A percentile compares a stretch with the other conserved stretches of the same genome.
These are phyloP conservation scores for Leiothrix lutea DNA, from an alignment of 2,113 vertebrate genomes.

Conservation along the genomic window DNA sequence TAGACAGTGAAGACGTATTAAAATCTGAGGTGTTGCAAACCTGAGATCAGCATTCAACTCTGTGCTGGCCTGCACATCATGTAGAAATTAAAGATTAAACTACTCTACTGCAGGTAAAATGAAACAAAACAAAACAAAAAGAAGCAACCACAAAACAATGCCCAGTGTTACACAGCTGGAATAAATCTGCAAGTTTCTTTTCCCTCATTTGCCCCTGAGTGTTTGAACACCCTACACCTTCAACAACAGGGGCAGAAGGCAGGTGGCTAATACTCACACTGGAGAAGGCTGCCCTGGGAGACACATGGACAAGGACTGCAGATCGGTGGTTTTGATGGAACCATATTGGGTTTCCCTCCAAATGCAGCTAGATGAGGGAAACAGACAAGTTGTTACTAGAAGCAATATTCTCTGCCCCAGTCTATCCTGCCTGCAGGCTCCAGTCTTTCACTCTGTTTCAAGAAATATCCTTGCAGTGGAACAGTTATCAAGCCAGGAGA, in stretches of 20 bases:
- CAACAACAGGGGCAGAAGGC: background rate
- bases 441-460: background rate
- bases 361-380: slow-evolving; percentile 74
- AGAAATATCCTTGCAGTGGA: background rate
- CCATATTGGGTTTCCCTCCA: slow-evolving; percentile 92
- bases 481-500: background rate
- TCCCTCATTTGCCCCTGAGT: background rate
- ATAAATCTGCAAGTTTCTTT: background rate
- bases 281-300: slow-evolving; percentile 76
- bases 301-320: slow-evolving; percentile 79
- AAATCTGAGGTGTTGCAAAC: background rate
- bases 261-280: slow-evolving; percentile 74
- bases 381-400: background rate
- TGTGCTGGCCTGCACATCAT: background rate
- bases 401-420: background rate
- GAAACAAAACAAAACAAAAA: background rate
- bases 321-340: slow-evolving; percentile 84
- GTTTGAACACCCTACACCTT: background rate
- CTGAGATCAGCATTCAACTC: background rate
- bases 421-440: background rate
- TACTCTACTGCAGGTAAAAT: background rate
- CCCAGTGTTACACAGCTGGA: background rate
- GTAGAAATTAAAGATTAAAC: background rate
- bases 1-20: background rate
- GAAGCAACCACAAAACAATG: background rate